Conservation (phyloP, 2,888 invertebrate genomes). For the Malachius bipustulatus region DNA sequence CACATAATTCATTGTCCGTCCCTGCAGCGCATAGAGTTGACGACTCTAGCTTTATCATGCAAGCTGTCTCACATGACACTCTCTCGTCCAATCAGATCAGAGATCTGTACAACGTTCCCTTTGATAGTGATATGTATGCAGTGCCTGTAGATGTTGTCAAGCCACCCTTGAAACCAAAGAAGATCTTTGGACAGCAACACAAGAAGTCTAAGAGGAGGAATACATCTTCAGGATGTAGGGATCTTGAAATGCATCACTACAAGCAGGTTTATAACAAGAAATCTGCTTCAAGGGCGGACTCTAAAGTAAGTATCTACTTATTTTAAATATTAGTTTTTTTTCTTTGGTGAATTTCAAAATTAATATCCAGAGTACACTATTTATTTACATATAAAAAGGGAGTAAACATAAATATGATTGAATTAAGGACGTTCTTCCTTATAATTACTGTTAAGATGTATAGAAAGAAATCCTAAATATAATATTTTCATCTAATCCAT, state of each 20-base stretch:
- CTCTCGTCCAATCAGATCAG: slow-evolving; percentile 64
- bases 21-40: slow-evolving; percentile 62
- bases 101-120: slow-evolving; percentile 80
- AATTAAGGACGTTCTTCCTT: too few species aligned
- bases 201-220: slow-evolving; percentile 28
- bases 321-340: not conserved
- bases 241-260: slow-evolving; percentile 24
- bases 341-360: too few species aligned
- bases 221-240: slow-evolving; percentile 40
- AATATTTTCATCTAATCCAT: too few species aligned
- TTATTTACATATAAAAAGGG: too few species aligned
- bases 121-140: slow-evolving; percentile 79
- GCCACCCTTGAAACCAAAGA: slow-evolving; percentile 42
- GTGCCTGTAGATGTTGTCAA: slow-evolving; percentile 72
- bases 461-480: too few species aligned
- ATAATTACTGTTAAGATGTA: too few species aligned
- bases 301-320: slow-evolving; percentile 16
- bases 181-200: slow-evolving; percentile 33
- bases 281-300: slow-evolving; percentile 18
- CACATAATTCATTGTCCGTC: slow-evolving; percentile 68
- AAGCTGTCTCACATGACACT: slow-evolving; percentile 79
- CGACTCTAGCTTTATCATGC: slow-evolving; percentile 78
- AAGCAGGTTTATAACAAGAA: slow-evolving; percentile 19
- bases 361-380: too few species aligned
- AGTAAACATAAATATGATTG: too few species aligned